Percentiles rank a stretch among this genome's conserved stretches.
phyloP scores from a whole-genome alignment of 1,140 invertebrate species.

The Euura saliciscinereae region DNA sequence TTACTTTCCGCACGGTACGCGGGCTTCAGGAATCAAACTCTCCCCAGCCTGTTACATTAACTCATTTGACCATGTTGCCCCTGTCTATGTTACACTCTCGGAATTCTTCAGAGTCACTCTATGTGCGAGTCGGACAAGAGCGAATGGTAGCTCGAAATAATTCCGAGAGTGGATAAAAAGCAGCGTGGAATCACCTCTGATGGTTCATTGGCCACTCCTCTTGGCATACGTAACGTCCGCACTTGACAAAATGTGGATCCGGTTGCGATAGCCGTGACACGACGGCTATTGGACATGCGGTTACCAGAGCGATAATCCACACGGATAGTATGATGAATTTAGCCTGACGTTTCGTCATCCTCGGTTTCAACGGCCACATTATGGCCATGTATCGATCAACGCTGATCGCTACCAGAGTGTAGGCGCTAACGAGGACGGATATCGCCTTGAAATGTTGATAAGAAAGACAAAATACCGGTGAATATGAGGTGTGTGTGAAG shows the following conservation, averaged over 20 bases:
- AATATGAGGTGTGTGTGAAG: no score
- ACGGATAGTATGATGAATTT: conserved; percentile 71
- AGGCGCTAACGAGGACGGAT: conserved; percentile 83
- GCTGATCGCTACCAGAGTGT: conserved; percentile 85
- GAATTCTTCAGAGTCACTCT: no score
- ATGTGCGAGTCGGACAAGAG: no score
- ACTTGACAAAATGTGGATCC: conserved; percentile 62
- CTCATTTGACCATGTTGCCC: not conserved
- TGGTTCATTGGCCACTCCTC: conserved; percentile 67
- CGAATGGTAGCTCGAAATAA: no score
- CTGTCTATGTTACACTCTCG: no score
- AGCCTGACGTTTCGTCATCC: conserved; percentile 75
- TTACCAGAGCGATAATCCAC: conserved; percentile 80
- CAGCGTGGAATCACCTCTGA: conserved; percentile 49
- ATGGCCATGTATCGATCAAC: conserved; percentile 88
- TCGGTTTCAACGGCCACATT: conserved; percentile 82
- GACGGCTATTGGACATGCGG: conserved; percentile 81
- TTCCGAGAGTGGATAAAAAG: not conserved
- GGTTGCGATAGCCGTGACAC: conserved; percentile 69
- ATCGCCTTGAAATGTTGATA: conserved; percentile 65
- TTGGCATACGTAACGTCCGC: conserved; percentile 70
- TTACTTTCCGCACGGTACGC: no score
- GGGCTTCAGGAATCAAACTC: no score
- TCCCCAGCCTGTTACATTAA: no score
- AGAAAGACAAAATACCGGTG: no score